Evolutionary conservation across 2,113 vertebrate species (phyloP).

Genomic region (Clarias gariepinus): DNA sequence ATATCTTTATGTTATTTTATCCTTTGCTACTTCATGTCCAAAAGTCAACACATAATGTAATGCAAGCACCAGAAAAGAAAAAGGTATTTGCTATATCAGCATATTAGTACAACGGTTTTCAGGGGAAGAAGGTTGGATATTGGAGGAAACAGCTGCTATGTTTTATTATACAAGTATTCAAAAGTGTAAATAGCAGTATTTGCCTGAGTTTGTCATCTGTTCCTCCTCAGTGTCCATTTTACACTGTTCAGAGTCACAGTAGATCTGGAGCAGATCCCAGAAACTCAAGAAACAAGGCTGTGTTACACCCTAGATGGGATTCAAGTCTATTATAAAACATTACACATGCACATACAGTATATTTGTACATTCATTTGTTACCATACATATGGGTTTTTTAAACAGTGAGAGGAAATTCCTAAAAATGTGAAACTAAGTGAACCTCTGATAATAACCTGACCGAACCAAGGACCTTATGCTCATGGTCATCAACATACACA

Average conservation of each 20-base stretch:
- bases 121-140: not conserved
- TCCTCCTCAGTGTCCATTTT: not conserved
- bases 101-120: not conserved
- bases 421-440: not conserved
- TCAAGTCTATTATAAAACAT: not conserved
- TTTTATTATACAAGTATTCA: not conserved
- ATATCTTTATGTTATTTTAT: not conserved
- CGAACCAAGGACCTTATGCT: not conserved
- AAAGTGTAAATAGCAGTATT: not conserved
- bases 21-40: not conserved
- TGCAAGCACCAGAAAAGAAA: not conserved
- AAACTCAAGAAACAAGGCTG: not conserved
- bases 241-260: not conserved
- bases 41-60: not conserved
- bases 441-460: not conserved
- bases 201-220: not conserved
- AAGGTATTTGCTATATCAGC: not conserved
- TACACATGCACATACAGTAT: not conserved
- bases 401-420: not conserved
- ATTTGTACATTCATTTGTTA: not conserved
- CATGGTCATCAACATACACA: not conserved
- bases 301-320: not conserved
- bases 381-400: not conserved
- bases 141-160: not conserved
- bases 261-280: not conserved